Evolutionary conservation across 2,888 invertebrate species (phyloP).

Genomic region (Tenodera sinensis): DNA sequence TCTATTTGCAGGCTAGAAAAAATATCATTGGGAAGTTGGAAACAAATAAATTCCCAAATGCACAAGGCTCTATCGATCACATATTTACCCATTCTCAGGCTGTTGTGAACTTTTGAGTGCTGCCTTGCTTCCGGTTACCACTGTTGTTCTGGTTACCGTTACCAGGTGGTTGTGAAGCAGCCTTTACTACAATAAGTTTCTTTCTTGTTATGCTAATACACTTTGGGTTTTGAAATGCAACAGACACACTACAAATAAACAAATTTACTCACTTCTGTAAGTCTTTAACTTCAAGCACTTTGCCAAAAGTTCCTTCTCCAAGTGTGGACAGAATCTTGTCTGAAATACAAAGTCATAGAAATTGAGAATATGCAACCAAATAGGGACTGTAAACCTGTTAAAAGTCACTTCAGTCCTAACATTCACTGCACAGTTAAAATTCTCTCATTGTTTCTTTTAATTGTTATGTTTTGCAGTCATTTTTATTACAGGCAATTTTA

Average conservation of each 20-base stretch:
- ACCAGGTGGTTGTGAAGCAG: too few species aligned
- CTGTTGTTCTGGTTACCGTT: too few species aligned
- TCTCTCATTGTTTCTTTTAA: background rate
- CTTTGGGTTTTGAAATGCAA: background rate
- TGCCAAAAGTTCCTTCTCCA: conserved; percentile 99
- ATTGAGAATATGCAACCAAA: background rate
- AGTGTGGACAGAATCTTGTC: conserved; percentile 98
- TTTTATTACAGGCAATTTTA: background rate
- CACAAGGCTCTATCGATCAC: too few species aligned
- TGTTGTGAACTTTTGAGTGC: too few species aligned
- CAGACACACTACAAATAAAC: background rate
- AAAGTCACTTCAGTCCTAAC: background rate
- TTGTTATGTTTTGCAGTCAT: background rate
- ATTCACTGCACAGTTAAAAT: background rate
- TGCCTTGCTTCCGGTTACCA: too few species aligned
- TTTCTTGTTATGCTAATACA: background rate
- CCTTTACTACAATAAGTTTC: background rate
- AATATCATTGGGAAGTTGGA: too few species aligned
- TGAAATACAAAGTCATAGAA: conserved; percentile 55
- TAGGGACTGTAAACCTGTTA: background rate
- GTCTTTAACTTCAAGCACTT: conserved; percentile 98
- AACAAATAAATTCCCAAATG: too few species aligned
- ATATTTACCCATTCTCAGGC: too few species aligned
- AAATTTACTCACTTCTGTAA: conserved; percentile 76
- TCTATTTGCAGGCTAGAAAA: too few species aligned